phyloP scores from a whole-genome alignment of 2,797 vertebrate species.

The Coregonus ussuriensis region DNA sequence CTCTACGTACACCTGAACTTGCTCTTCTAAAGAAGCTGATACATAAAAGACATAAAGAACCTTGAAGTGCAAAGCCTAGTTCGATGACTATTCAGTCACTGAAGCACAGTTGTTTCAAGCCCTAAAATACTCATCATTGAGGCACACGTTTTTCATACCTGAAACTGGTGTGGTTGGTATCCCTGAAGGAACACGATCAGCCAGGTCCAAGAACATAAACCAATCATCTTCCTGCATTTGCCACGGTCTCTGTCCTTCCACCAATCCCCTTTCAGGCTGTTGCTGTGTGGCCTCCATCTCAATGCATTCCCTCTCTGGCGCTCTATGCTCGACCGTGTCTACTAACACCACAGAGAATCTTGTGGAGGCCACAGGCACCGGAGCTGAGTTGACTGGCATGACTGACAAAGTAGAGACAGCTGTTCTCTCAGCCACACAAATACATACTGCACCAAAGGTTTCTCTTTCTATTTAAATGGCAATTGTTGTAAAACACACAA shows the following conservation, averaged over 20 bases:
- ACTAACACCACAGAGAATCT: slow-evolving; percentile 10
- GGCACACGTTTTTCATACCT: neutral
- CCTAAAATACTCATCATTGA: neutral
- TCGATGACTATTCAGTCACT: neutral
- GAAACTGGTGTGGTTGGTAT: slow-evolving; percentile 21
- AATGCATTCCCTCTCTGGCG: slow-evolving; percentile 33
- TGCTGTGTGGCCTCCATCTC: slow-evolving; percentile 40
- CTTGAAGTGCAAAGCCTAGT: neutral
- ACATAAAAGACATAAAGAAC: neutral
- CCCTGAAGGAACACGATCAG: slow-evolving; percentile 60
- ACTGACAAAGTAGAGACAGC: slow-evolving; percentile 1
- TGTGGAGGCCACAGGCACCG: neutral
- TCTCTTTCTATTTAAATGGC: neutral
- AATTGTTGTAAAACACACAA: neutral
- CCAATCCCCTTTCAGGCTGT: neutral
- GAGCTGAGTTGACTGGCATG: too few relatives aligned
- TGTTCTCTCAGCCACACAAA: neutral
- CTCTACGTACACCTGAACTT: neutral
- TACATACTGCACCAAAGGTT: neutral
- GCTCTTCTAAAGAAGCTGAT: neutral
- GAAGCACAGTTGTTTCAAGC: neutral
- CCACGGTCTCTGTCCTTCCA: slow-evolving; percentile 23
- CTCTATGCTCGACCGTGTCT: neutral
- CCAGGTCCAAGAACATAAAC: slow-evolving; percentile 49
- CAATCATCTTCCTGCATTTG: slow-evolving; percentile 51